Evolutionary conservation across 2,888 invertebrate species (phyloP).

Genomic region (Machimus rusticus): DNA sequence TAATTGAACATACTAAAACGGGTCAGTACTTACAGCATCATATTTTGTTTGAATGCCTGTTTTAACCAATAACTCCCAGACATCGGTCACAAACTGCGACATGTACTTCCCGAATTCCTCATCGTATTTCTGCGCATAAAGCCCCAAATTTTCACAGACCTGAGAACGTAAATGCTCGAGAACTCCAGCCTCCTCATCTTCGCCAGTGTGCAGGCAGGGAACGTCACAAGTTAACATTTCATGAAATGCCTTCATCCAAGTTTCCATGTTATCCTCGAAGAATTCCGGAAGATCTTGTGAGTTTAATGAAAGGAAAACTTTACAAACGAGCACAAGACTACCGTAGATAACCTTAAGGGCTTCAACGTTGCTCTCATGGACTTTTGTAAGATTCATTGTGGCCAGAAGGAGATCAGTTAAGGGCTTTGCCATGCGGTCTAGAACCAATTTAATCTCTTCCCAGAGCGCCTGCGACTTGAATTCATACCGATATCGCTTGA

Average conservation of each 20-base stretch:
- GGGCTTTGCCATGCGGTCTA: constrained; percentile 92
- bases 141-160: constrained; percentile 92
- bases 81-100: constrained; percentile 90
- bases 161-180: constrained; percentile 92
- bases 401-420: constrained; percentile 92
- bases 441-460: constrained; percentile 96
- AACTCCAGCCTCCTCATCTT: constrained; percentile 86
- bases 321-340: constrained; percentile 86
- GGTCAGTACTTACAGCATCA: constrained; percentile 74
- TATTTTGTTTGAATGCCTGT: constrained; percentile 88
- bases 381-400: constrained; percentile 81
- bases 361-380: constrained; percentile 79
- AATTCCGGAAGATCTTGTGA: constrained; percentile 98
- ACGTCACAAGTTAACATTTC: constrained; percentile 81
- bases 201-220: constrained; percentile 77
- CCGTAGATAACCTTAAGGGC: constrained; percentile 88
- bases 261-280: constrained; percentile 96
- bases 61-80: constrained; percentile 89
- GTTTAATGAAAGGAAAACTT: constrained; percentile 97
- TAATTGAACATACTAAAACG: neutral
- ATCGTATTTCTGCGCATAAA: constrained; percentile 97
- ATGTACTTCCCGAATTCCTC: constrained; percentile 94
- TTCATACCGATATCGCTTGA: constrained; percentile 94
- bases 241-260: constrained; percentile 94
- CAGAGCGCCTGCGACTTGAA: constrained; percentile 94